Base-by-base conservation (phyloP, 1,140 invertebrate species). In the Holotrichia oblita region DNA sequence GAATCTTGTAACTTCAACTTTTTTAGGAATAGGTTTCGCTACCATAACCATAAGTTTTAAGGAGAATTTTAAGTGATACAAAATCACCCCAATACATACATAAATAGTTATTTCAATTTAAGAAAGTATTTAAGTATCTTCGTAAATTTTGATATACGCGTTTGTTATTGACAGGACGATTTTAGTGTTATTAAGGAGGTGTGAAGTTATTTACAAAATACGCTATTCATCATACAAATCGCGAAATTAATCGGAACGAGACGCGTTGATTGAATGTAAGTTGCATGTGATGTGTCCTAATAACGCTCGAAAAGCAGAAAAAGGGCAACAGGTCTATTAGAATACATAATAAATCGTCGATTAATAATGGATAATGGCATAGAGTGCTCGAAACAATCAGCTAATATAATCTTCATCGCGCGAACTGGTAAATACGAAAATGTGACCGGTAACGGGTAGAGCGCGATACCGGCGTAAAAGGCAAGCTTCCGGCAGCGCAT, bases 381-480 rank as follows among this genome's bases (percentile, higher is more conserved):
- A 9, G 22, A 69, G 27, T 12, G 61, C 24, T 34, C 61, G 8
- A 69, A 69, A 69, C 61, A 69, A 69, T 69, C 48, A 17, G 48
- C 48, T 55, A 69, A 27, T 27, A 69, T 69, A 69, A 8, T 69
- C 61, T 69, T 24, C 59, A 10, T 20, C 22, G 61, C 61, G 61
- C 22, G 61, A 10, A 34, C 61, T 69, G 61, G 61, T 69, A 69
- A 69, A 69, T 69, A 69, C 61, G 61, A 69, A 69, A 69, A 69
- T 69, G 61, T 69, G 61, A 69, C 61, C 61, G 61, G 61, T 34
- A 69, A 69, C 61, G 27, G 61, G 22, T 7, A 34, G 61, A 69
- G 27, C 27, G 27, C 61, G 61, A 24, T 9, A 22, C 61, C 48
- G 48, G 61, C 61, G 4, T 69, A 69, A 27, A 69, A 69, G 61